phyloP scores from a whole-genome alignment of 2,113 vertebrate genomes.

The Protomyctophum bolini region DNA sequence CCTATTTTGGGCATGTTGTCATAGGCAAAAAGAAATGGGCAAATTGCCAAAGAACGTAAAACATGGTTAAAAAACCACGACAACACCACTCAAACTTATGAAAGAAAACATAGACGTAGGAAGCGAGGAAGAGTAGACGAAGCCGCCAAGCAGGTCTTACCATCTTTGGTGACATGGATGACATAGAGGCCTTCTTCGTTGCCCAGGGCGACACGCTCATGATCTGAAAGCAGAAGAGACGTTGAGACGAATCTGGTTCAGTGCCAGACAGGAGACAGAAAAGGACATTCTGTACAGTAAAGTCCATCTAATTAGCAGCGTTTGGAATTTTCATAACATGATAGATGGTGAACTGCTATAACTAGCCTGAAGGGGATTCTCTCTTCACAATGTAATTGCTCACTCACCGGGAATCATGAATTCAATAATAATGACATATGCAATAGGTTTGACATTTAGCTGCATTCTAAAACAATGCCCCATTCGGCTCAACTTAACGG shows the following conservation, averaged over 20 bases:
- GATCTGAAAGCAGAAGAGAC: slow-evolving; percentile 80
- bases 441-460: neutral
- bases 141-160: slow-evolving; percentile 75
- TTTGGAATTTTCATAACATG: slow-evolving; percentile 23
- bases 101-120: no score
- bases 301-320: neutral
- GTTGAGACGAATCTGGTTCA: neutral
- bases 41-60: neutral
- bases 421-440: neutral
- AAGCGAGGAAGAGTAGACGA: neutral
- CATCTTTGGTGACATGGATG: slow-evolving; percentile 97
- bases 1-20: no score
- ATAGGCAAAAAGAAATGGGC: no score
- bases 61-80: no score
- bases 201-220: slow-evolving; percentile 95
- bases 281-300: neutral
- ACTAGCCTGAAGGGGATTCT: neutral
- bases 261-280: neutral
- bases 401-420: neutral
- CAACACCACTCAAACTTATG: no score
- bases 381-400: neutral
- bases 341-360: neutral
- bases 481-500: no score
- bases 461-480: no score
- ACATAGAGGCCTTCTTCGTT: slow-evolving; percentile 98